Evolutionary conservation across 2,797 vertebrate species (phyloP).

Genomic region (Toxotes lorentzi): DNA sequence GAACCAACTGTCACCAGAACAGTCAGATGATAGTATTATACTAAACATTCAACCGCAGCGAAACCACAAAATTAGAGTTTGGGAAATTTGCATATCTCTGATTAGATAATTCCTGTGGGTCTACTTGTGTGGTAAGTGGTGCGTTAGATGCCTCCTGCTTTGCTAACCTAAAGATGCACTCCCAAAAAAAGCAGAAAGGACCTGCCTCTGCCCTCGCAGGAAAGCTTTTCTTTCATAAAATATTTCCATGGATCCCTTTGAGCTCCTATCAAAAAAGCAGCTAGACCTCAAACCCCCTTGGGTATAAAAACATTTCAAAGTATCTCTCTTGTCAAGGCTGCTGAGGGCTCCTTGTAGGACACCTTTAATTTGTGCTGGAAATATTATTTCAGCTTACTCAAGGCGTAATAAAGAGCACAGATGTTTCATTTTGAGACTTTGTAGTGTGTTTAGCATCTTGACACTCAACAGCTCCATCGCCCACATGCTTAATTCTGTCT

Average conservation of each 20-base stretch:
- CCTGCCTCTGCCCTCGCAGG: slow-evolving; percentile 28
- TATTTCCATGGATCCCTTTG: slow-evolving; percentile 31
- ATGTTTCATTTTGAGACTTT: slow-evolving; percentile 33
- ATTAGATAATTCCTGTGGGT: slow-evolving; percentile 65
- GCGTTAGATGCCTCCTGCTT: slow-evolving; percentile 58
- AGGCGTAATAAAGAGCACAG: slow-evolving; percentile 6
- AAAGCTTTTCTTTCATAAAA: slow-evolving; percentile 20
- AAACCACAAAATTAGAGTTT: slow-evolving; percentile 56
- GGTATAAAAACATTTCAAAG: slow-evolving; percentile 40
- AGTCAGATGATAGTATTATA: slow-evolving; percentile 36
- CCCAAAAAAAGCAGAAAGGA: slow-evolving; percentile 19
- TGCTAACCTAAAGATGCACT: slow-evolving; percentile 56
- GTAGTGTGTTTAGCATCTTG: slow-evolving; percentile 17
- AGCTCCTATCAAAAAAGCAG: slow-evolving; percentile 46
- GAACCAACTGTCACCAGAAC: slow-evolving; percentile 43
- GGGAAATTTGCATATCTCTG: slow-evolving; percentile 66
- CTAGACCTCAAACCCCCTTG: slow-evolving; percentile 46
- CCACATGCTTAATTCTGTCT: slow-evolving; percentile 25
- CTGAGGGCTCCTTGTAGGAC: slow-evolving; percentile 12
- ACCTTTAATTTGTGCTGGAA: slow-evolving; percentile 41
- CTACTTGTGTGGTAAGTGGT: slow-evolving; percentile 68
- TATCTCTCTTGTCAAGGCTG: slow-evolving; percentile 14
- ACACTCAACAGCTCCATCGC: slow-evolving; percentile 22
- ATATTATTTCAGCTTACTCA: not conserved
- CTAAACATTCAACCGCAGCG: slow-evolving; percentile 43